Evolutionary conservation across 2,113 vertebrate species (phyloP).

Genomic region (Rhea pennata): DNA sequence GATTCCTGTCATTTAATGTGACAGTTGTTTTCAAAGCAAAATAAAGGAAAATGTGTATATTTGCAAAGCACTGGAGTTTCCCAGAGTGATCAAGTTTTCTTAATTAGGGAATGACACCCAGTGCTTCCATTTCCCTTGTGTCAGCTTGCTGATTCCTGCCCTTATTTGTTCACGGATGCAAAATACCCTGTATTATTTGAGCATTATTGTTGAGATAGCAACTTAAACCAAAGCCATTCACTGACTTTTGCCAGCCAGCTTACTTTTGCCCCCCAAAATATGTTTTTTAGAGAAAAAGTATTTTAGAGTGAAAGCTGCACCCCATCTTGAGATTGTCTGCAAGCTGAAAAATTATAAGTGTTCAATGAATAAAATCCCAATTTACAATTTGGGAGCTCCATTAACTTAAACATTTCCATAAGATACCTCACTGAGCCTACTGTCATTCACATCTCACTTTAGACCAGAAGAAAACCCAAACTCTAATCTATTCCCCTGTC

Average conservation of each 20-base stretch:
- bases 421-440: not conserved
- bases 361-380: not conserved
- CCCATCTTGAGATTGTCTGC: not conserved
- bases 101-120: not conserved
- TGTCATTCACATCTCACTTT: not conserved
- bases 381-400: not conserved
- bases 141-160: not conserved
- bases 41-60: not conserved
- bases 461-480: not conserved
- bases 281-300: not conserved
- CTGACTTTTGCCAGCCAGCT: not conserved
- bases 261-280: not conserved
- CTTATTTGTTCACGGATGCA: not conserved
- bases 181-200: not conserved
- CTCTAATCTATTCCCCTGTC: not conserved
- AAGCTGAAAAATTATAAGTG: not conserved
- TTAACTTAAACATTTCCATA: not conserved
- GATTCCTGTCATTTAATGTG: not conserved
- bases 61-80: not conserved
- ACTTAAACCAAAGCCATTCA: not conserved
- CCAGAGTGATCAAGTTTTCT: not conserved
- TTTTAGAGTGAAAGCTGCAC: not conserved
- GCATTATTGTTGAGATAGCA: not conserved
- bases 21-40: constrained; percentile 4
- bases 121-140: not conserved